Conservation (phyloP, 64 coral and sea anemone genomes). For the Dendrophyllia cribrosa region DNA sequence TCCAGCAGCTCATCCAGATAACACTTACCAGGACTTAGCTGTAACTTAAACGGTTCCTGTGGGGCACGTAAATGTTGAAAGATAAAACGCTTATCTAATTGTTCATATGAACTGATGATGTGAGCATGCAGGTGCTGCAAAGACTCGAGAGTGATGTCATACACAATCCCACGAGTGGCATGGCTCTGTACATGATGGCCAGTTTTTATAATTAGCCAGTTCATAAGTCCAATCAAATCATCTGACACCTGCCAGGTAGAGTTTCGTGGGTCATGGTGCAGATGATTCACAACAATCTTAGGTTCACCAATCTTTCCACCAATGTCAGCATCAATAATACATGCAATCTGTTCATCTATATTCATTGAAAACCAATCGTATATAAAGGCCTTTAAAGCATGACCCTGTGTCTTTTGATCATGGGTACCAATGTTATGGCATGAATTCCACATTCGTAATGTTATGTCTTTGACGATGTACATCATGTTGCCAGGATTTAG, state of each 20-base stretch:
- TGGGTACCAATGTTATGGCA: too few species aligned
- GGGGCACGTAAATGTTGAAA: not conserved
- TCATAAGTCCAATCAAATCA: conserved; percentile 25
- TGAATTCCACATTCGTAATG: not conserved
- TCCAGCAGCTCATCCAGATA: not conserved
- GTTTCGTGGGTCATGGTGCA: conserved; percentile 38
- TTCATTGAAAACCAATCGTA: not conserved
- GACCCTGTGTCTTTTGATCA: not conserved
- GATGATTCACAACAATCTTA: conserved; percentile 53
- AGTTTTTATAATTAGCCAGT: not conserved
- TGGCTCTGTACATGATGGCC: not conserved
- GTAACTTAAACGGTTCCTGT: not conserved
- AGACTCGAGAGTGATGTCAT: not conserved
- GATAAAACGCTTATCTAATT: not conserved
- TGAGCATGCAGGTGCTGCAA: not conserved
- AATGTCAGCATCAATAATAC: conserved; percentile 49
- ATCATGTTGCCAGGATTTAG: conserved; percentile 9
- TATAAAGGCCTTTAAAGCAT: not conserved
- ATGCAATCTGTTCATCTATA: not conserved
- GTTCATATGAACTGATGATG: not conserved
- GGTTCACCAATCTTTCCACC: conserved; percentile 52
- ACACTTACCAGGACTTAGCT: not conserved
- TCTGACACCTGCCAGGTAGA: conserved; percentile 18
- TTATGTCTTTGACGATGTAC: not conserved
- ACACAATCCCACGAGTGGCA: not conserved